Percentiles rank a stretch among this genome's conserved stretches.
Conservation (phyloP, 2,888 invertebrate genomes). For the Rhingia rostrata region DNA sequence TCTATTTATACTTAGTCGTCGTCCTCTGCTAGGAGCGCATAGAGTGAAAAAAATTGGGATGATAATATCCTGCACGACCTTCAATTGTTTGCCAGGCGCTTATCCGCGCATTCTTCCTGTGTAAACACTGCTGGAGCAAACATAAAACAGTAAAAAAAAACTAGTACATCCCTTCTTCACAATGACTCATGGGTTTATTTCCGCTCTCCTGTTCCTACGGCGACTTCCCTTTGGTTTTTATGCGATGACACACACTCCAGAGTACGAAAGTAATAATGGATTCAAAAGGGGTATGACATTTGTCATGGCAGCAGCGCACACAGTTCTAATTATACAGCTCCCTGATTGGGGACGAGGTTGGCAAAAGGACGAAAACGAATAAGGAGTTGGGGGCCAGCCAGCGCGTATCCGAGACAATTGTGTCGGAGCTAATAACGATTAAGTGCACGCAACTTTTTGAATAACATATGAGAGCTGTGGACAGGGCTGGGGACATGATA, state of each 20-base stretch:
- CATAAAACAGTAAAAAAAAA: slow-evolving; percentile 6
- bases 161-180: neutral
- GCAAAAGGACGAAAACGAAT: slow-evolving; percentile 7
- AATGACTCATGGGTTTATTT: slow-evolving; percentile 67
- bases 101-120: slow-evolving; percentile 69
- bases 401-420: slow-evolving; percentile 59
- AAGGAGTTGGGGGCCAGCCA: slow-evolving; percentile 10
- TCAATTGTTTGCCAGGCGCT: slow-evolving; percentile 73
- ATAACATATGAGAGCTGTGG: slow-evolving; percentile 27
- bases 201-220: slow-evolving; percentile 33
- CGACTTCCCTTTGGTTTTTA: slow-evolving; percentile 15
- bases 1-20: slow-evolving; percentile 45
- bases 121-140: slow-evolving; percentile 48
- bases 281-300: slow-evolving; percentile 63
- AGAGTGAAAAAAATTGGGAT: slow-evolving; percentile 25
- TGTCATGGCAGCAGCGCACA: slow-evolving; percentile 52
- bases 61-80: slow-evolving; percentile 72
- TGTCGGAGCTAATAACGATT: slow-evolving; percentile 72
- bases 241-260: slow-evolving; percentile 44
- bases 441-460: slow-evolving; percentile 68
- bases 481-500: neutral
- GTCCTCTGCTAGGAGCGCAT: neutral
- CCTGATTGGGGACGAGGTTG: slow-evolving; percentile 53
- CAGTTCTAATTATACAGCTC: slow-evolving; percentile 66
- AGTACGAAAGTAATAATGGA: slow-evolving; percentile 57